Evolutionary conservation across 2,888 invertebrate species (phyloP).

Genomic region (Lagria hirta): DNA sequence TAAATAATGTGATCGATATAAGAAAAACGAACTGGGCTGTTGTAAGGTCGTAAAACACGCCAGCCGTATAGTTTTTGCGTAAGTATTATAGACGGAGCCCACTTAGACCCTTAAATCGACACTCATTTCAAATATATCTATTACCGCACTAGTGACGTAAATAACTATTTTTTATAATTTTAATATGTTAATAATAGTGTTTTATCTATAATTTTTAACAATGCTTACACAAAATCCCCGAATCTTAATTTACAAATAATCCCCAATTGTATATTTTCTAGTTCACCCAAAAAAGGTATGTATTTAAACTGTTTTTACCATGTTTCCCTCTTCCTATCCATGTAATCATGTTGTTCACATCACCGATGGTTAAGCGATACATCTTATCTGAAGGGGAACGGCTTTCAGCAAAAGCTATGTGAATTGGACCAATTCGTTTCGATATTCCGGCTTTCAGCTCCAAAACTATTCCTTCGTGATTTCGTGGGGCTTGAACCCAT

Average conservation of each 20-base stretch:
- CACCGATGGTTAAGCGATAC: conserved; percentile 64
- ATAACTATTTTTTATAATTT: too few relatives aligned
- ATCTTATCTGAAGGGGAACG: conserved; percentile 60
- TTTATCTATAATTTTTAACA: conserved; percentile 13
- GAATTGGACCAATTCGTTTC: conserved; percentile 52
- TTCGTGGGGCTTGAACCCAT: conserved; percentile 66
- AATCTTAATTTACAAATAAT: conserved; percentile 2
- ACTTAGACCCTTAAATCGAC: too few relatives aligned
- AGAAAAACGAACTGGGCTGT: too few relatives aligned
- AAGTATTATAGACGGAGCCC: too few relatives aligned
- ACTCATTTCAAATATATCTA: too few relatives aligned
- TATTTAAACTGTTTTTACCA: conserved; percentile 51
- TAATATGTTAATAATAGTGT: too few relatives aligned
- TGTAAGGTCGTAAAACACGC: too few relatives aligned
- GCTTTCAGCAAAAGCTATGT: conserved; percentile 61
- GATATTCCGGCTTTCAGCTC: conserved; percentile 61
- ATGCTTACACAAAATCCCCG: not conserved
- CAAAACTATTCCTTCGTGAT: conserved; percentile 63
- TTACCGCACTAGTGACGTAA: too few relatives aligned
- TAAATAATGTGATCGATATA: too few relatives aligned
- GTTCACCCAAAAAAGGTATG: too few relatives aligned
- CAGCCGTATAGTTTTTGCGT: too few relatives aligned
- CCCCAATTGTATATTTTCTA: too few relatives aligned
- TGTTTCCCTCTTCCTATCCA: conserved; percentile 69
- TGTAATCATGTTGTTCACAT: conserved; percentile 58